Conservation (phyloP, 2,888 invertebrate genomes). For the Aleiodes testaceus region DNA sequence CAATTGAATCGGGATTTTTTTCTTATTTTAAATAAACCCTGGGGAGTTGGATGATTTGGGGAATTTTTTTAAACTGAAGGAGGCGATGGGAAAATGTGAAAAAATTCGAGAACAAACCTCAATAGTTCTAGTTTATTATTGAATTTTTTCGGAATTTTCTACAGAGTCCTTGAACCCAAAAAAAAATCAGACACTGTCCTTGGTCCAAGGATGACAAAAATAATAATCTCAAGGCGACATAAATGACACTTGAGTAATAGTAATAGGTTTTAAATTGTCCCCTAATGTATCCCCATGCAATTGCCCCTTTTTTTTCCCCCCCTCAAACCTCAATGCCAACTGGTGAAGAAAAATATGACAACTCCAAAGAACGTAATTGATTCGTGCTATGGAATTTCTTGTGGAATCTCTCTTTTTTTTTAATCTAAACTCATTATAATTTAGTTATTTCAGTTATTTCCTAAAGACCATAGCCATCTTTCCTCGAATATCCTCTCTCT, state of each 20-base stretch:
- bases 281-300: conserved; percentile 43
- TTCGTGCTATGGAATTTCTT: too few relatives aligned
- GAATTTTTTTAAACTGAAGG: not conserved
- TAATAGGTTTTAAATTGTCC: conserved; percentile 72
- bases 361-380: too few relatives aligned
- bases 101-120: not conserved
- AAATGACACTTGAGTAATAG: conserved; percentile 61
- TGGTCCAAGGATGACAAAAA: conserved; percentile 17
- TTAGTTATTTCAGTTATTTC: not conserved
- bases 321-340: not conserved
- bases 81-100: not conserved
- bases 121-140: too few relatives aligned
- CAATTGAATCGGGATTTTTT: conserved; percentile 51
- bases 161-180: too few relatives aligned
- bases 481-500: too few relatives aligned
- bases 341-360: conserved; percentile 12
- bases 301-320: not conserved
- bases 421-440: conserved; percentile 21
- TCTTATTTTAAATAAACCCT: not conserved
- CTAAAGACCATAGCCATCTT: too few relatives aligned
- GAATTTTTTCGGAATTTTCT: not conserved
- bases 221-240: conserved; percentile 16
- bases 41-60: not conserved
- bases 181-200: too few relatives aligned
- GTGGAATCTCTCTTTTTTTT: conserved; percentile 10